phyloP scores from a whole-genome alignment of 2,113 vertebrate genomes.

The Chaetodon trifascialis region DNA sequence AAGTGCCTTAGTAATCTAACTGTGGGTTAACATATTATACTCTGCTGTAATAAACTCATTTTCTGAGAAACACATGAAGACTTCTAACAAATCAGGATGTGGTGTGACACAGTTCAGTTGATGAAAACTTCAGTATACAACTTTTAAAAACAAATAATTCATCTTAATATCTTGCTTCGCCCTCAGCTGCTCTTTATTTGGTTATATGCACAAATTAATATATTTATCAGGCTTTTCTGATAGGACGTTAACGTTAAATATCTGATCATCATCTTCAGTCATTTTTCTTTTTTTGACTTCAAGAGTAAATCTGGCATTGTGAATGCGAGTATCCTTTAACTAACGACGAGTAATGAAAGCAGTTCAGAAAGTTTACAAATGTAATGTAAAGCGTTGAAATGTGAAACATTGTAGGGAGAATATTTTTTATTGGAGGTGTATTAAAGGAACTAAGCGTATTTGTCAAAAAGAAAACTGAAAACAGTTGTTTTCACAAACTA shows the following conservation, averaged over 20 bases:
- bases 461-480: too few relatives aligned
- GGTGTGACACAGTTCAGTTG: not conserved
- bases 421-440: not conserved
- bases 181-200: not conserved
- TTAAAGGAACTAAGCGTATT: not conserved
- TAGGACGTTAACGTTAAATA: not conserved
- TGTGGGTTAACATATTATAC: constrained; percentile 3
- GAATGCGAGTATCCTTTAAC: not conserved
- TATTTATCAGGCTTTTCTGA: constrained; percentile 6
- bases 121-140: not conserved
- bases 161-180: not conserved
- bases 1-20: constrained; percentile 14
- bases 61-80: not conserved
- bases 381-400: not conserved
- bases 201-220: not conserved
- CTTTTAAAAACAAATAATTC: not conserved
- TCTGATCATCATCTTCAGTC: not conserved
- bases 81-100: not conserved
- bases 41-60: not conserved
- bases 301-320: not conserved
- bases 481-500: too few relatives aligned
- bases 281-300: not conserved
- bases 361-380: not conserved
- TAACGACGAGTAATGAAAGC: not conserved
- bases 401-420: not conserved